Percentiles rank a stretch among this genome's conserved stretches.
phyloP scores from a whole-genome alignment of 2,797 vertebrate species.

The Nothura maculosa region DNA sequence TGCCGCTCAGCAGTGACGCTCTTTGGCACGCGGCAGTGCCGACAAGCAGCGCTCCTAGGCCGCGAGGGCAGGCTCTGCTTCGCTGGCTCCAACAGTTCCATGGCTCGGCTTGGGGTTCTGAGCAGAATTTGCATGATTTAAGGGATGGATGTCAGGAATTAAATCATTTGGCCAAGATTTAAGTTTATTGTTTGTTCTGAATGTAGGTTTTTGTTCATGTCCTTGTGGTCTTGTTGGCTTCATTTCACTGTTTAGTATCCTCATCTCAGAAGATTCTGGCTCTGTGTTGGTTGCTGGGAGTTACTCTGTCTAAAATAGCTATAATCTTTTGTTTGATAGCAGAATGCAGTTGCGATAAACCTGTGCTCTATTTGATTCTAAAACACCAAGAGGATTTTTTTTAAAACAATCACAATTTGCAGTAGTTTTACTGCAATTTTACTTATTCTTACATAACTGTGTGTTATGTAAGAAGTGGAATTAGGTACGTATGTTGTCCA shows the following conservation, averaged over 20 bases:
- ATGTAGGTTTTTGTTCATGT: background rate
- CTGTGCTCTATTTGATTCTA: background rate
- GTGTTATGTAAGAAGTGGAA: background rate
- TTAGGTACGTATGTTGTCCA: background rate
- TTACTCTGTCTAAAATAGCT: background rate
- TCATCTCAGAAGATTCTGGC: background rate
- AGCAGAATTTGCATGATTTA: background rate
- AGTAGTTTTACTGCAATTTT: background rate
- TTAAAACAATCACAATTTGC: background rate
- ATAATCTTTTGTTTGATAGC: background rate
- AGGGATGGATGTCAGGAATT: background rate
- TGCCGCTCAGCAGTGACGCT: accelerated
- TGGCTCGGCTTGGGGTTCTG: background rate
- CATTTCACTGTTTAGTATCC: background rate
- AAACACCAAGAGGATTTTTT: background rate
- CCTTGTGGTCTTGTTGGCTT: background rate
- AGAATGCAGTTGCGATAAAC: background rate
- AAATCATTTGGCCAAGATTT: background rate
- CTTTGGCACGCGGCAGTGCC: accelerated
- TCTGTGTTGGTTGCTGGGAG: background rate
- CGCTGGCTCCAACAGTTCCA: background rate
- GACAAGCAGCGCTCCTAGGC: background rate
- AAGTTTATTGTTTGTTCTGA: background rate
- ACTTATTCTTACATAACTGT: background rate
- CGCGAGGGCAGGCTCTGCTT: background rate